phyloP scores from a whole-genome alignment of 2,113 vertebrate genomes.

The Acrocephalus kingi region DNA sequence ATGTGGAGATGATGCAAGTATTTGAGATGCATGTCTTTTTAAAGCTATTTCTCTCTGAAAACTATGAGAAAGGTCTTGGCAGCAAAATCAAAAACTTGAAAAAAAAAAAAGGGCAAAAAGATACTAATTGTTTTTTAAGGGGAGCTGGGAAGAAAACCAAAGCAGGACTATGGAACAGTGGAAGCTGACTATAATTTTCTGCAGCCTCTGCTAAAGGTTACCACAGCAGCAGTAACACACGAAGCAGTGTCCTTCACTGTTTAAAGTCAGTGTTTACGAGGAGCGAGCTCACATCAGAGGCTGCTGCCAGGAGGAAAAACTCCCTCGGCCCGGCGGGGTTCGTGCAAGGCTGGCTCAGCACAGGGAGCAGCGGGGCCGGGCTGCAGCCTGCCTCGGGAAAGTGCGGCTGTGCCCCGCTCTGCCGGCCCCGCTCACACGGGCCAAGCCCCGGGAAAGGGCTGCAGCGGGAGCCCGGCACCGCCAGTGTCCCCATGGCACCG shows the following conservation, averaged over 20 bases:
- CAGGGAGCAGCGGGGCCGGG: neutral
- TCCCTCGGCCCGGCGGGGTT: neutral
- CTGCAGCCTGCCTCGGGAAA: neutral
- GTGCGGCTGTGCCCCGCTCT: accelerated
- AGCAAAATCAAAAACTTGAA: neutral
- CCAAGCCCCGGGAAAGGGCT: too few species aligned
- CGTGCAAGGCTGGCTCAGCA: neutral
- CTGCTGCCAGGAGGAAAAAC: neutral
- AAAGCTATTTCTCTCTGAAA: neutral
- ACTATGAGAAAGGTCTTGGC: neutral
- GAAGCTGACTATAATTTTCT: neutral
- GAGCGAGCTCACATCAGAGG: neutral
- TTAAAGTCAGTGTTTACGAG: accelerated
- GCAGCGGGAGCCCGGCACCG: neutral
- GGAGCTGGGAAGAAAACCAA: neutral
- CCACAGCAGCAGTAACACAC: neutral
- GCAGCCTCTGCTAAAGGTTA: neutral
- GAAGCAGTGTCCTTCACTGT: accelerated
- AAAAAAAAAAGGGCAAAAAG: neutral
- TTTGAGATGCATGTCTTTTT: neutral
- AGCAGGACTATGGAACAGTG: neutral
- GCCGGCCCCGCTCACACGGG: neutral
- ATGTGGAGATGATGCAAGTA: neutral
- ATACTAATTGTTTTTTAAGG: neutral
- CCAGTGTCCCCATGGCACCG: accelerated